These are phyloP conservation scores for Choloepus didactylus DNA, from an alignment of 2,797 vertebrate species.

Conservation along the genomic window DNA sequence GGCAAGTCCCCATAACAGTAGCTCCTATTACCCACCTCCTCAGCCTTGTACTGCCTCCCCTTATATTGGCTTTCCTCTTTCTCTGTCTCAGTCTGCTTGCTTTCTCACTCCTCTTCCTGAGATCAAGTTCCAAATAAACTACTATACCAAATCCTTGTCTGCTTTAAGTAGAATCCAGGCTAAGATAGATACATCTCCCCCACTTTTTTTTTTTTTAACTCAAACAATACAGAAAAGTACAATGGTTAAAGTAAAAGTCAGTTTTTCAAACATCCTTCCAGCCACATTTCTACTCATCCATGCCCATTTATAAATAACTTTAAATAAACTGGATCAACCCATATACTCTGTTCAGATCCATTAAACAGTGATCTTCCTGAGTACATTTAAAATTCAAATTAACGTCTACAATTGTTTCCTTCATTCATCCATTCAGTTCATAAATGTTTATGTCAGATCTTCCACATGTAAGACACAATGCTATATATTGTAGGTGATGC, in stretches of 20 bases:
- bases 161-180: neutral
- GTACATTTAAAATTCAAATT: conserved; percentile 27
- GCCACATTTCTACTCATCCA: neutral
- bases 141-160: neutral
- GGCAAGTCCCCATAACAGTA: neutral
- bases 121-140: neutral
- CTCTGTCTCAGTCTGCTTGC: neutral
- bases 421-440: neutral
- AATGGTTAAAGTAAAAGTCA: neutral
- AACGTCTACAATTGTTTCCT: conserved; percentile 34
- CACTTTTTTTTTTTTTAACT: neutral
- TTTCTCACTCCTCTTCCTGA: neutral
- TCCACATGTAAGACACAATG: neutral
- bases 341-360: neutral
- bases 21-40: neutral
- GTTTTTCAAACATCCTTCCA: neutral
- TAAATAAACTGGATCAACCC: neutral
- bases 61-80: neutral
- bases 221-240: conserved; percentile 25
- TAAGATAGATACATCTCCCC: neutral
- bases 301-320: neutral
- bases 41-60: neutral
- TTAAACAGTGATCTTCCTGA: neutral
- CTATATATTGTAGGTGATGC: neutral
- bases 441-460: conserved; percentile 8